A percentile compares a stretch with the other conserved stretches of the same genome.
Evolutionary conservation across 64 coral and sea anemone genomes (phyloP).

Genomic region (Pocillopora verrucosa): DNA sequence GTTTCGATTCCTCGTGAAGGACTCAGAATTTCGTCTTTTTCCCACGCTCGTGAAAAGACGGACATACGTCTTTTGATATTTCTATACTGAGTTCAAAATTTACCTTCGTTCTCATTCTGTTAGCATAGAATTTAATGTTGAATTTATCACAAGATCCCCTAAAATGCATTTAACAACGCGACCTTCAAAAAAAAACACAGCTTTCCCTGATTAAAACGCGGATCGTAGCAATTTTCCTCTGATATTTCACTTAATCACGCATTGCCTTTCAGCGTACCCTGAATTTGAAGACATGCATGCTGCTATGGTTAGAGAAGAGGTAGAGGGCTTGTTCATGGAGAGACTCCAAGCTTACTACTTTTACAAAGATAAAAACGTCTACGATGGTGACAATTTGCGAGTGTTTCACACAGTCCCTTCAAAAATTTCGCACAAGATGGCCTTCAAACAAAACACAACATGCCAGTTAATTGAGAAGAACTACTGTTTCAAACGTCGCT

Average conservation of each 20-base stretch:
- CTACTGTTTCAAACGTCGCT: conserved; percentile 12
- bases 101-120: too few relatives aligned
- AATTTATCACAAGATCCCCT: too few relatives aligned
- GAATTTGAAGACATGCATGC: neutral
- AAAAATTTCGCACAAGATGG: conserved; percentile 20
- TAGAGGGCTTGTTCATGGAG: conserved; percentile 20
- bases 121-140: too few relatives aligned
- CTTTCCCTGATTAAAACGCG: too few relatives aligned
- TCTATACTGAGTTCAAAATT: too few relatives aligned
- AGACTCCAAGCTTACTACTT: conserved; percentile 13
- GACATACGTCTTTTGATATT: too few relatives aligned
- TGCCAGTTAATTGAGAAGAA: neutral
- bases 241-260: neutral
- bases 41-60: too few relatives aligned
- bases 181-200: too few relatives aligned
- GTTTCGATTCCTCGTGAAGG: too few relatives aligned
- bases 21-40: too few relatives aligned
- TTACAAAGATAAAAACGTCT: neutral
- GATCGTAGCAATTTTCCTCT: too few relatives aligned
- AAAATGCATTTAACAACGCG: too few relatives aligned
- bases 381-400: conserved; percentile 16
- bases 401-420: neutral
- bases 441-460: neutral
- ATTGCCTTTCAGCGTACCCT: neutral
- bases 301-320: neutral